A percentile compares a stretch with the other conserved stretches of the same genome.
These are phyloP conservation scores for Trididemnum nubilum DNA, from an alignment of 23 tunicate species.

Conservation along the genomic window DNA sequence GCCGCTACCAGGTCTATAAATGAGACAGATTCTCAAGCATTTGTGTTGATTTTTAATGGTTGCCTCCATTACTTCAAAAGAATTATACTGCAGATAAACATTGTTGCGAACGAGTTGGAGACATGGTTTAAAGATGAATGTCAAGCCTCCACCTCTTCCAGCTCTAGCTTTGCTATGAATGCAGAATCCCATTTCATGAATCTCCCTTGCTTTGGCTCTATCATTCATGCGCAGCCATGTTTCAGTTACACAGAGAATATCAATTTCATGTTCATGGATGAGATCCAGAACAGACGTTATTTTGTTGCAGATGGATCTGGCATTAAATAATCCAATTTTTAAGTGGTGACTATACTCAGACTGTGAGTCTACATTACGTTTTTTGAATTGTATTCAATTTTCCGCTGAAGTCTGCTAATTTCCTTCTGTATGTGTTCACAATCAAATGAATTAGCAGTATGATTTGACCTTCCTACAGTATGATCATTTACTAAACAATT, in stretches of 20 bases:
- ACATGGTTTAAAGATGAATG: neutral
- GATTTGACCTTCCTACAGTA: neutral
- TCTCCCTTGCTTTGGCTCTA: neutral
- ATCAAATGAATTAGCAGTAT: neutral
- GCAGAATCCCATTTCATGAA: neutral
- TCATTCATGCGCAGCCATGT: neutral
- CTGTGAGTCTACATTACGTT: neutral
- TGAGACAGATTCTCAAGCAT: neutral
- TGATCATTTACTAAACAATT: neutral
- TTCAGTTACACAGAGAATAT: neutral
- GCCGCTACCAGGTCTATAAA: neutral
- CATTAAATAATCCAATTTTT: neutral
- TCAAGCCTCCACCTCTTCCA: neutral
- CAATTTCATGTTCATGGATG: neutral
- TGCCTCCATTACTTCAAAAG: neutral
- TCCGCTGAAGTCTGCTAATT: neutral
- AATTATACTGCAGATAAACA: neutral
- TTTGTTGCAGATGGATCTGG: neutral
- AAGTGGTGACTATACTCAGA: neutral
- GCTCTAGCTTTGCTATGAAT: neutral
- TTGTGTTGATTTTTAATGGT: neutral
- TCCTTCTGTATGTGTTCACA: neutral
- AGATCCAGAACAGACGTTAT: neutral
- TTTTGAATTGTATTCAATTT: neutral
- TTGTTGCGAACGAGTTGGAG: neutral